Base-by-base conservation (phyloP, 2,113 vertebrate genomes). In the Fukomys damarensis region DNA sequence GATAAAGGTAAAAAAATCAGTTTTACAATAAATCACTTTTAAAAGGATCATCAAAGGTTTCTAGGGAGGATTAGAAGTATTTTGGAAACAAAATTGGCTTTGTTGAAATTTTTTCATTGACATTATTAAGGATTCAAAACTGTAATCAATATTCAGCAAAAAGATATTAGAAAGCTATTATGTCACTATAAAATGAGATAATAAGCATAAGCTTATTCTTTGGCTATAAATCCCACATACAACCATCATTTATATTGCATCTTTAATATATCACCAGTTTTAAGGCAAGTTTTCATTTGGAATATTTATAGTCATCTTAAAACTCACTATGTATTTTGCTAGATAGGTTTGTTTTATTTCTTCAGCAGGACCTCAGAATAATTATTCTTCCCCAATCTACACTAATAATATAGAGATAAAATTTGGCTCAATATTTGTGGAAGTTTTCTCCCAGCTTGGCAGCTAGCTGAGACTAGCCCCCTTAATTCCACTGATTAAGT, bases 241-340 rank as follows among this genome's bases (percentile, higher is more conserved):
- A 93, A 89, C 30, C 35, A 90, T 95, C 46, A 95, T 91, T 95
- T 86, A 86, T 84, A 94, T 61, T 95, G 95, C 92, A 61, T 46
- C 30, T 79, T 96, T 93, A 89, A 76, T 84, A 66, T 61, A 74
- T 49, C 7, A 54, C 38, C 20, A 70, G 11, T 86, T 86, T 89
- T 13, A 86, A 96, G 66, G 72, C 7, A 94, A 93, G 91, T 96
- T 89, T 61, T 96, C 68, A 89, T 70, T 89, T 94, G 17, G 32
- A 97, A 97, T 94, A 92, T 94, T 89, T 96, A 96, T 54, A 68
- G n/a, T 88, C 85, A 81, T 3, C 72, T 95, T 86, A 81, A 95
- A 96, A 93, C 89, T 94, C 63, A 81, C 7, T 86, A 74, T 14
- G 90, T 74, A 88, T 82, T 86, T 96, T 93, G n/a, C 81, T 70